A percentile compares a stretch with the other conserved stretches of the same genome.
Conservation (phyloP, 92 coral and sea anemone genomes). For the Epizoanthus ramosus region DNA sequence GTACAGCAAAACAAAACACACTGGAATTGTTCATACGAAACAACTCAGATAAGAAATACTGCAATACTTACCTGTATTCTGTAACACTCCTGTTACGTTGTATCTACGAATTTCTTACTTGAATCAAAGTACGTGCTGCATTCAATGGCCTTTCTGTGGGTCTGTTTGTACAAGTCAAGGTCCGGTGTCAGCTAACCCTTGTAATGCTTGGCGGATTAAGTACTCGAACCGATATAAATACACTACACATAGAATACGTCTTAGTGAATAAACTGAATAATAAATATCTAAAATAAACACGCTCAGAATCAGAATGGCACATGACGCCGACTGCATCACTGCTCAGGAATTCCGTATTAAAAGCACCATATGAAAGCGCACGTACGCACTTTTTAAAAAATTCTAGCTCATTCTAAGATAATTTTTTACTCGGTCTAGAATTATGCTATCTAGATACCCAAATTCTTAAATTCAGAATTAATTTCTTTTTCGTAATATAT, state of each 20-base stretch:
- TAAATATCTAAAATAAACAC: constrained; percentile 17
- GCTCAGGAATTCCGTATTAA: constrained; percentile 18
- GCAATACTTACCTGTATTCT: background rate
- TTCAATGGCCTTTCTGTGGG: background rate
- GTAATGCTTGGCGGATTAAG: background rate
- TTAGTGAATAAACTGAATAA: background rate
- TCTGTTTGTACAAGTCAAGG: constrained; percentile 25
- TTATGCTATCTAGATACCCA: too few relatives aligned
- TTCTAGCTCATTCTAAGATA: too few relatives aligned
- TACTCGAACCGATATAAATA: background rate
- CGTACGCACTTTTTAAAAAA: background rate
- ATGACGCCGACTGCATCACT: constrained; percentile 11
- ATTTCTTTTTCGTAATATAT: too few relatives aligned
- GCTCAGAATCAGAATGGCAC: background rate
- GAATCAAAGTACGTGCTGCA: constrained; percentile 15
- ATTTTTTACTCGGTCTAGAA: too few relatives aligned
- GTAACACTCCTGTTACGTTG: background rate
- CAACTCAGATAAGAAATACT: too few relatives aligned
- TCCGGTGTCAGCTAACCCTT: constrained; percentile 23
- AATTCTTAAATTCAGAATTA: too few relatives aligned
- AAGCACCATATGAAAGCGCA: background rate
- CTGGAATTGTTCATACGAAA: too few relatives aligned
- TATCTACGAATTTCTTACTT: background rate
- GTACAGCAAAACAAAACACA: too few relatives aligned
- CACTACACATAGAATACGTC: background rate